Evolutionary conservation across 2,888 invertebrate species (phyloP), one percentile per base, ranked within the genome.

Genomic region (Latheticus oryzae): DNA sequence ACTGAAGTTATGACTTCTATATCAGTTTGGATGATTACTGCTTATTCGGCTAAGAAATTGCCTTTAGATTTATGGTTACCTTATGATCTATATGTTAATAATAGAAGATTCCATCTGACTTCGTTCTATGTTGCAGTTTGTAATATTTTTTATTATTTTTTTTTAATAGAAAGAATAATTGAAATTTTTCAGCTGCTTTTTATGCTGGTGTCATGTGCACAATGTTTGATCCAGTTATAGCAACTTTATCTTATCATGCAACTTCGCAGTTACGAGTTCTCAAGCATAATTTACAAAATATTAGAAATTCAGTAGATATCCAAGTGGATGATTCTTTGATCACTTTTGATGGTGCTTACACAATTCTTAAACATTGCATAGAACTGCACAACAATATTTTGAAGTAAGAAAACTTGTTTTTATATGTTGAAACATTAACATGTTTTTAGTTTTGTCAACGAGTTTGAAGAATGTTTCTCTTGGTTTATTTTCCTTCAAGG

Each of bases 21-120:
- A n/a, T 9, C 12, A 4, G 9, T 28, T n/a, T 28, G 28, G 28
- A 2, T 28, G 11, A 28, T 12, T 4, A 9, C 28, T 9, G 12
- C 28, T 5, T 11, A 11, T 9, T 28, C 12, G 12, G 28, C 28
- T 9, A 2, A n/a, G 8, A 28, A 8, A 5, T 8, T 28, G 9
- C 28, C 28, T 3, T 9, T 28, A 5, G 28, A 28, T 2, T 9
- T 28, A 5, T 28, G 28, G 28, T 28, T 28, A 12, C 28, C 28
- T 2, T 28, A 28, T 8, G 28, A 28, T 28, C 28, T 12, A 8
- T 28, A 28, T 5, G 1, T 2, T 2, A 8, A 12, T 28, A 4
- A 5, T 5, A n/a, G n/a, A n/a, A n/a, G n/a, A n/a, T n/a, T n/a
- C n/a, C n/a, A n/a, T n/a, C n/a, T n/a, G n/a, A n/a, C n/a, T n/a